Base-by-base conservation (phyloP, 2,888 invertebrate genomes). In the Eurytoma californica region DNA sequence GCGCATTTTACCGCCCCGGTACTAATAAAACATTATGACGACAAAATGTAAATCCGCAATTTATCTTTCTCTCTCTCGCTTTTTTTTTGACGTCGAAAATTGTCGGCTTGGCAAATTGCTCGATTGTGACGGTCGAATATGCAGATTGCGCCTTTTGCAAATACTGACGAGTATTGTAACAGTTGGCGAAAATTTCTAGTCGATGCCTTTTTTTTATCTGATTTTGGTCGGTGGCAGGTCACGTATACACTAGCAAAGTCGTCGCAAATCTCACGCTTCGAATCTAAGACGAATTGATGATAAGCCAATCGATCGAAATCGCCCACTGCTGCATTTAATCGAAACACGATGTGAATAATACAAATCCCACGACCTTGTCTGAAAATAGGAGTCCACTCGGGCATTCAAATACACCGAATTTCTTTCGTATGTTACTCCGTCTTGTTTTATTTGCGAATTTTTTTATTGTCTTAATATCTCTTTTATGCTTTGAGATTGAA, bases 281-380 rank as follows among this genome's bases (percentile, higher is more conserved):
- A 74, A 66, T 79, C 65, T 13, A 55, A 76, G 51, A 68, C 61
- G 47, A 68, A 68, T 60, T 51, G 80, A 67, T 76, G 72, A 77
- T 53, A 49, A 51, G 28, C 20, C 28, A 68, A 68, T 68, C 51
- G 77, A 77, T 72, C 67, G 55, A 63, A 80, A 77, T 77, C 77
- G 55, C 53, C 63, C 47, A 53, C 28, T 66, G 72, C 24, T 74
- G 75, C 74, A 80, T 78, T 80, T 61, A 78, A 78, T 72, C 72
- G 61, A 30, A 39, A 30, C 20, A 9, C 30, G 47, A 60, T 14
- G 74, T 63, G 80, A 78, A 72, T 79, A 77, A 74, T 74, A 70
- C 60, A 74, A 74, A 69, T 65, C 39, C 76, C 47, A 70, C 67
- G 77, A 77, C 77, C 80, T 80, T 80, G 77, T 66, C 47, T 60